Evolutionary conservation across 2,113 vertebrate genomes (phyloP).

Genomic region (Bagarius yarrelli): DNA sequence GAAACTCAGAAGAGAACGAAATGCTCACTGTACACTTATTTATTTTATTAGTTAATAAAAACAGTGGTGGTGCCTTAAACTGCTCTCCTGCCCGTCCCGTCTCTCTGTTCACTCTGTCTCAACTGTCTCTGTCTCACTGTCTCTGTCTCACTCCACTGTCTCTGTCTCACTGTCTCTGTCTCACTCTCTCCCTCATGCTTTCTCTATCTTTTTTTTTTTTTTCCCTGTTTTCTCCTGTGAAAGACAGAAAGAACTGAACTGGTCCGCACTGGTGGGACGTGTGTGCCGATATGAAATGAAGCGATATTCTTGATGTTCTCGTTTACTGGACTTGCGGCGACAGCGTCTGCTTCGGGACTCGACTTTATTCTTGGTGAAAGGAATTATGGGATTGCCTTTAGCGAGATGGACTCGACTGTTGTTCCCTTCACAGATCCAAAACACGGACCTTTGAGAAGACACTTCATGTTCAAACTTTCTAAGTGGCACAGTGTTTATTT

Average conservation of each 20-base stretch:
- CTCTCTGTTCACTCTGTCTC: too few species aligned
- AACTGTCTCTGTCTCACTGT: conserved; percentile 16
- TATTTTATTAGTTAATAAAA: conserved; percentile 53
- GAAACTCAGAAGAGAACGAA: conserved; percentile 17
- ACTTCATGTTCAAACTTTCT: not conserved
- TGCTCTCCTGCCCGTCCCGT: conserved; percentile 38
- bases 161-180: conserved; percentile 25
- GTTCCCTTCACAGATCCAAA: conserved; percentile 9
- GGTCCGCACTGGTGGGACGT: not conserved
- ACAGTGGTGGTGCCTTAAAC: conserved; percentile 76
- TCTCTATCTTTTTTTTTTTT: not conserved
- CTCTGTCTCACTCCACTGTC: not conserved
- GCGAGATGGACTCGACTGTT: not conserved
- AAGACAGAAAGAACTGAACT: conserved; percentile 15
- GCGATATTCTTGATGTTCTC: not conserved
- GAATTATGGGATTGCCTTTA: conserved; percentile 15
- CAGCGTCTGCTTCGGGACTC: not conserved
- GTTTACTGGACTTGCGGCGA: not conserved
- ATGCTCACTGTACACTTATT: conserved; percentile 53
- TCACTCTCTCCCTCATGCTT: not conserved
- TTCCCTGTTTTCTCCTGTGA: conserved; percentile 20
- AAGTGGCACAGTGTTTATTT: not conserved
- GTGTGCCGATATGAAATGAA: conserved; percentile 1
- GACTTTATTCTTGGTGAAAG: conserved; percentile 1
- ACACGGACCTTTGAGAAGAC: not conserved